Evolutionary conservation across 2,888 invertebrate species (phyloP).

Genomic region (Phalera bucephala): DNA sequence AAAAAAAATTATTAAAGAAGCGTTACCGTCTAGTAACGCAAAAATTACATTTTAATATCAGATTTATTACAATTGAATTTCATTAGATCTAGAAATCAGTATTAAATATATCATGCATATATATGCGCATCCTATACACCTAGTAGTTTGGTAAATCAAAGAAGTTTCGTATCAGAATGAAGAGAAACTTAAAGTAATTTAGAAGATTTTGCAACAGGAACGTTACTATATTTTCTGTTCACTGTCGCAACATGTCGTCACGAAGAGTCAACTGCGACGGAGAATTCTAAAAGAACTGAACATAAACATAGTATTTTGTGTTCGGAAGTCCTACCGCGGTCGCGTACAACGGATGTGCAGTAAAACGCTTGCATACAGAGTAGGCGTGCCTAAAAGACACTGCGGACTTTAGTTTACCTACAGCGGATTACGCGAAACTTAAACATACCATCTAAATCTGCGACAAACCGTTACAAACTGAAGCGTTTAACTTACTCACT

Average conservation of each 20-base stretch:
- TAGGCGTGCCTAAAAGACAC: slow-evolving; percentile 82
- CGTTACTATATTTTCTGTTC: slow-evolving; percentile 62
- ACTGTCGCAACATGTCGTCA: slow-evolving; percentile 69
- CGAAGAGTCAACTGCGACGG: slow-evolving; percentile 73
- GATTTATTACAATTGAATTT: too few relatives aligned
- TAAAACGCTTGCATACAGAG: slow-evolving; percentile 82
- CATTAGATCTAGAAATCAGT: too few relatives aligned
- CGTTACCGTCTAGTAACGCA: too few relatives aligned
- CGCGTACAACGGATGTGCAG: slow-evolving; percentile 80
- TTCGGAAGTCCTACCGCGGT: slow-evolving; percentile 78
- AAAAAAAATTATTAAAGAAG: too few relatives aligned
- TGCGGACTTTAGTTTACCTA: slow-evolving; percentile 78
- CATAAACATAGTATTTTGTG: slow-evolving; percentile 79
- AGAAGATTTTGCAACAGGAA: slow-evolving; percentile 54
- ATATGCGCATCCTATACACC: too few relatives aligned
- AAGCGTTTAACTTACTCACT: slow-evolving; percentile 56
- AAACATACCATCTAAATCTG: slow-evolving; percentile 76
- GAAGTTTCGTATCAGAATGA: neutral
- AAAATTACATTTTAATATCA: too few relatives aligned
- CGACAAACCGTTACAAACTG: slow-evolving; percentile 61
- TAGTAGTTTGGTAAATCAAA: too few relatives aligned
- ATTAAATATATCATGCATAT: too few relatives aligned
- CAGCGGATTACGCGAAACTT: slow-evolving; percentile 77
- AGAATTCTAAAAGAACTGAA: slow-evolving; percentile 78
- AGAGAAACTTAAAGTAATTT: slow-evolving; percentile 21